These are phyloP conservation scores for Mizuhopecten yessoensis DNA, from an alignment of 1,140 invertebrate genomes.

Conservation along the genomic window DNA sequence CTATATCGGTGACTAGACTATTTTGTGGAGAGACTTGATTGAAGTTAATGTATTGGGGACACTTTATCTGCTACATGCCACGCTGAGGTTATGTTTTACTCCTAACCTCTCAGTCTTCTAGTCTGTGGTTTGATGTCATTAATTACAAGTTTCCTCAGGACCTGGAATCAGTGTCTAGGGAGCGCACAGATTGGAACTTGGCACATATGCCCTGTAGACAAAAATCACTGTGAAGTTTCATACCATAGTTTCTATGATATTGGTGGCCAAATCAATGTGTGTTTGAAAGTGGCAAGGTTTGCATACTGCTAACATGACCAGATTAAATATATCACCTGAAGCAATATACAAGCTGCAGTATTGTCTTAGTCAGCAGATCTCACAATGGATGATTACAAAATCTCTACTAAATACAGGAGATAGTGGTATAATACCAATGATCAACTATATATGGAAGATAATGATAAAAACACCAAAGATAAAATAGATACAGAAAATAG, in stretches of 20 bases:
- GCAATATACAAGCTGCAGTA: background rate
- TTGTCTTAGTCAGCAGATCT: no score
- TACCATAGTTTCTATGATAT: background rate
- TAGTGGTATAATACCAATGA: no score
- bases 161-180: background rate
- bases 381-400: no score
- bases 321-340: background rate
- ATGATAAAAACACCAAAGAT: no score
- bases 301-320: background rate
- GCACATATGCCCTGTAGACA: background rate
- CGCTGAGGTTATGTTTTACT: background rate
- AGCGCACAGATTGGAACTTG: background rate
- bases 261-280: background rate
- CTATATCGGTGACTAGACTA: background rate
- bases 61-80: background rate
- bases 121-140: constrained; percentile 7
- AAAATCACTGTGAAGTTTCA: background rate
- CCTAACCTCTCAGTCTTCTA: background rate
- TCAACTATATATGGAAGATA: no score
- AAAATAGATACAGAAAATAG: no score
- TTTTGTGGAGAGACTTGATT: background rate
- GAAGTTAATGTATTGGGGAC: background rate
- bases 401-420: no score
- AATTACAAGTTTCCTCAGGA: background rate
- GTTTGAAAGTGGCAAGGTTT: background rate